Base-by-base conservation (phyloP, 2,113 vertebrate species). In the Platichthys stellatus region DNA sequence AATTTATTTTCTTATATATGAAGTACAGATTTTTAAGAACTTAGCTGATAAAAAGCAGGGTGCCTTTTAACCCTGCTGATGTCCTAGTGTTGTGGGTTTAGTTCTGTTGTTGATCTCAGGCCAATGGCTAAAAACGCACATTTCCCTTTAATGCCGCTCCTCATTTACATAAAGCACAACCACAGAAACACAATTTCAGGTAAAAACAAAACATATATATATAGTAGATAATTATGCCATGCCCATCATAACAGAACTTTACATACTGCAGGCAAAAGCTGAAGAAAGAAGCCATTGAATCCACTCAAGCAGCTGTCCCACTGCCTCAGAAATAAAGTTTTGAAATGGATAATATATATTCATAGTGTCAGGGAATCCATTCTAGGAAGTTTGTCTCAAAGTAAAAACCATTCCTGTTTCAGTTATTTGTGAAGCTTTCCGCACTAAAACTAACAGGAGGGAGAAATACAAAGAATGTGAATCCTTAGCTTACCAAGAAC, bases 81-180 rank as follows among this genome's bases (percentile, higher is more conserved):
- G 58, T 63, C 5, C 40, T 63, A 72, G 15, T 23, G 10, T 15
- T 54, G 31, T 58, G 61, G 40, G 40, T 43, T 43, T 12, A 13
- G 40, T 43, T 12, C 40, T 43, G 68, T 70, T 40, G 10, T 56
- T 56, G 38, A 15, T 62, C 83, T 88, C 68, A 82, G 83, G 61
- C 61, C 38, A 69, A 20, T 43, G 45, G 24, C 59, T 10, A 20
- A 26, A 35, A 8, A 24, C 18, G 54, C 26, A 47, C 47, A 23
- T 35, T 28, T 54, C 43, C n/a, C 17, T 59, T 3, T 51, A 18
- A 51, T 51, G 47, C 57, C 60, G 59, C 65, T 80, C 26, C 31
- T 63, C 24, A 40, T 38, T 58, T 49, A 59, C 14, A 47, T 4
- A 15, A 18, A 28, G 43, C 54, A 24, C 24, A 15, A 26, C 57